A percentile compares a stretch with the other conserved stretches of the same genome.
These are phyloP conservation scores for Cancer borealis DNA, from an alignment of 2,888 invertebrate species.

Conservation along the genomic window DNA sequence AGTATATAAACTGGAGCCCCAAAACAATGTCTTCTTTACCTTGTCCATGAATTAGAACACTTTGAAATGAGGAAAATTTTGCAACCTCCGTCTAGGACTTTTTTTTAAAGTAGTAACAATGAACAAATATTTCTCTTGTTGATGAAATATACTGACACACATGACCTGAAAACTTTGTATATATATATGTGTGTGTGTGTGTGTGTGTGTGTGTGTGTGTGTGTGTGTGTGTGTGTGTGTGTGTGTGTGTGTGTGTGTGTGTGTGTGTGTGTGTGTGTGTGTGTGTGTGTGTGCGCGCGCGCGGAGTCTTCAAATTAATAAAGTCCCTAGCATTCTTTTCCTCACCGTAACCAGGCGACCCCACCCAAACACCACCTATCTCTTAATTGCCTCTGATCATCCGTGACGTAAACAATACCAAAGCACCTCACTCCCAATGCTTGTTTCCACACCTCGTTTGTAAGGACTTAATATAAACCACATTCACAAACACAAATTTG, in stretches of 20 bases:
- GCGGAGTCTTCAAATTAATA: neutral
- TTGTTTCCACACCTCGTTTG: neutral
- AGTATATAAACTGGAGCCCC: too few species aligned
- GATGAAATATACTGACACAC: neutral
- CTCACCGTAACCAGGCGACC: neutral
- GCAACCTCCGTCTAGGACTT: too few species aligned
- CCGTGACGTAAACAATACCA: constrained; percentile 7
- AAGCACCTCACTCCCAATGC: neutral
- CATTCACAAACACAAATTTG: too few species aligned
- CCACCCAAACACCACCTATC: neutral
- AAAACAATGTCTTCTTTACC: too few species aligned
- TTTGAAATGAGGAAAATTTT: too few species aligned
- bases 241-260: constrained; percentile 47
- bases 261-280: constrained; percentile 41
- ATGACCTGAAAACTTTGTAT: neutral
- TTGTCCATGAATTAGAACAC: too few species aligned
- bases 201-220: neutral
- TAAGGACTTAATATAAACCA: neutral
- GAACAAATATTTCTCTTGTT: neutral
- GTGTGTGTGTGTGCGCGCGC: neutral
- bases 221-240: constrained; percentile 34
- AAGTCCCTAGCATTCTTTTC: neutral
- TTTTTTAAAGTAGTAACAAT: neutral
- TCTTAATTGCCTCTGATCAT: constrained; percentile 1
- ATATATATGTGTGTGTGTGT: neutral